Evolutionary conservation across 2,888 invertebrate genomes (phyloP), one percentile per base, ranked within the genome.

Genomic region (Gymnoscelis rufifasciata): DNA sequence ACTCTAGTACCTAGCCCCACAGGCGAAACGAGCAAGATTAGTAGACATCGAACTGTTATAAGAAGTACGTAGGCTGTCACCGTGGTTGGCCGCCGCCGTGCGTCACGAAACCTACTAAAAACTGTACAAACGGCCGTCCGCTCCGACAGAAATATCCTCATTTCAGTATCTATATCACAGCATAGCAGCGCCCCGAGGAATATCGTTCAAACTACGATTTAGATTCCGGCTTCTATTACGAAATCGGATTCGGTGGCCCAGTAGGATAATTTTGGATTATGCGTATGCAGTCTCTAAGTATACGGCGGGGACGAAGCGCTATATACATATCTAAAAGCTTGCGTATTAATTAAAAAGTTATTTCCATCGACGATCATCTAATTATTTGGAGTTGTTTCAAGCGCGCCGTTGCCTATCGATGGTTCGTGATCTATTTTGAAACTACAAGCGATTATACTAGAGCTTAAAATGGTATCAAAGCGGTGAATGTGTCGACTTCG

Each of bases 1-100:
- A 83, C 82, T 71, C 68, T 74, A 64, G 60, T 72, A 80, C 83
- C 84, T 86, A 86, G 78, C 82, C 84, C 84, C 82, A 77, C 68
- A 71, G 74, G 50, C 74, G 77, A 71, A 74, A 77, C 80, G 82
- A 83, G 80, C 83, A 74, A 82, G 70, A 86, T 87, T 87, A 87
- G 87, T 87, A 87, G 81, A 86, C 87, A 86, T 84, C 82, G 82
- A 74, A 81, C 74, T 58, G 74, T 78, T 80, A 76, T 69, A 64
- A 57, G 64, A 68, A 67, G 64, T 64, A 64, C 56, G 65, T 68
- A 59, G 57, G 70, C 57, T 73, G 78, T 78, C 74, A 71, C 73
- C 74, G 66, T 60, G 62, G 60, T 64, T 59, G 60, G 62, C 57
- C 74, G 74, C 76, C 77, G 78, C 76, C 83, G 80, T 86, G 82